Evolutionary conservation across 2,888 invertebrate species (phyloP).

Genomic region (Mesorhabditis belari): DNA sequence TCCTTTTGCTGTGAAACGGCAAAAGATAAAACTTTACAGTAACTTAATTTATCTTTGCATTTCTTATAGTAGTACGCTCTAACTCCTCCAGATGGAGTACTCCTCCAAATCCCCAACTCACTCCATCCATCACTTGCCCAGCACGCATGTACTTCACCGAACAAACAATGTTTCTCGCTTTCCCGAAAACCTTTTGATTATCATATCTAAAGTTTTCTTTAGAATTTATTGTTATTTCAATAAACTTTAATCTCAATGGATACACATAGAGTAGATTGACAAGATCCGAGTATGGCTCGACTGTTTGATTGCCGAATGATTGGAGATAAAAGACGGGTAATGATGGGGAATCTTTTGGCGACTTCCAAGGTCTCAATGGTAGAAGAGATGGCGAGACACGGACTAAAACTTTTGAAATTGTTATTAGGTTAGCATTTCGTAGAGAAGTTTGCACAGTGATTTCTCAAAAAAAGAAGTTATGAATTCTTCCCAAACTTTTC

Average conservation of each 20-base stretch:
- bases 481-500: too few relatives aligned
- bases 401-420: too few relatives aligned
- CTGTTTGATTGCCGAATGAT: slow-evolving; percentile 64
- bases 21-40: slow-evolving; percentile 76
- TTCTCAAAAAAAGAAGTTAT: too few relatives aligned
- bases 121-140: slow-evolving; percentile 12
- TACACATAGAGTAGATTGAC: slow-evolving; percentile 86
- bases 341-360: slow-evolving; percentile 6
- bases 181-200: slow-evolving; percentile 46
- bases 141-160: slow-evolving; percentile 72
- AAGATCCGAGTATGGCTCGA: slow-evolving; percentile 73
- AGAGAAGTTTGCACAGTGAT: too few relatives aligned
- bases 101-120: too few relatives aligned
- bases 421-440: too few relatives aligned
- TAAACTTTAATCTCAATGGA: slow-evolving; percentile 64
- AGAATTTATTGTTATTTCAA: too few relatives aligned
- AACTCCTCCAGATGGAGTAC: too few relatives aligned
- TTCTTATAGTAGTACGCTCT: too few relatives aligned
- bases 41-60: slow-evolving; percentile 66
- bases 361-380: slow-evolving; percentile 61
- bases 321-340: slow-evolving; percentile 73
- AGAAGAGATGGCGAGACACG: slow-evolving; percentile 75
- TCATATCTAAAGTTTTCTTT: slow-evolving; percentile 40
- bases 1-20: too few relatives aligned
- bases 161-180: slow-evolving; percentile 86